phyloP scores from a whole-genome alignment of 92 coral and sea anemone genomes.

The Galaxea fascicularis region DNA sequence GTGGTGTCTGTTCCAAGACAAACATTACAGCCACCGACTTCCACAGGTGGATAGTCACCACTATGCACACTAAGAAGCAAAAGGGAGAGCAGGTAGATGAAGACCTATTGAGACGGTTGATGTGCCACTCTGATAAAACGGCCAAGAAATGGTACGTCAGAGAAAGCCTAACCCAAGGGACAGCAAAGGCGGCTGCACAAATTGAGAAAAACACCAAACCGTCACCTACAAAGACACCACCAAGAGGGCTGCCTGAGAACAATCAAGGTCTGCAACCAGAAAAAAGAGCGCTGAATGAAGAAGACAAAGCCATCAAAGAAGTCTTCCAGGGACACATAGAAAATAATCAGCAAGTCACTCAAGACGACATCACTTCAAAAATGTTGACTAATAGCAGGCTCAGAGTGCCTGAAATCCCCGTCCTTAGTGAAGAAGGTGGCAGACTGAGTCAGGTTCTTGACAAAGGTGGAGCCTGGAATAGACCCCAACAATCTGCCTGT shows the following conservation, averaged over 20 bases:
- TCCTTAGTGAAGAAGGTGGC: not conserved
- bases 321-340: not conserved
- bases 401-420: not conserved
- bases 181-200: conserved; percentile 14
- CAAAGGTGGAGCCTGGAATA: not conserved
- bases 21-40: not conserved
- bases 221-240: not conserved
- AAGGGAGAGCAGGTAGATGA: not conserved
- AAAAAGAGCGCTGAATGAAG: not conserved
- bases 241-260: not conserved
- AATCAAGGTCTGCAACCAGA: not conserved
- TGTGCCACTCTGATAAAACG: conserved; percentile 22
- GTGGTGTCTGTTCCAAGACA: not conserved
- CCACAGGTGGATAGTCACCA: conserved; percentile 20
- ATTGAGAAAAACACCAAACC: not conserved
- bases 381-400: not conserved
- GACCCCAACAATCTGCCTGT: not conserved
- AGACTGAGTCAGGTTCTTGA: not conserved
- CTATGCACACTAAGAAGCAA: not conserved
- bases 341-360: not conserved
- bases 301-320: not conserved
- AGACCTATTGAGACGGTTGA: not conserved
- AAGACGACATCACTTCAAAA: not conserved
- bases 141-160: not conserved
- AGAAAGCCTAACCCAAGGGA: not conserved